phyloP scores from a whole-genome alignment of 2,113 vertebrate species.

The Carlito syrichta region DNA sequence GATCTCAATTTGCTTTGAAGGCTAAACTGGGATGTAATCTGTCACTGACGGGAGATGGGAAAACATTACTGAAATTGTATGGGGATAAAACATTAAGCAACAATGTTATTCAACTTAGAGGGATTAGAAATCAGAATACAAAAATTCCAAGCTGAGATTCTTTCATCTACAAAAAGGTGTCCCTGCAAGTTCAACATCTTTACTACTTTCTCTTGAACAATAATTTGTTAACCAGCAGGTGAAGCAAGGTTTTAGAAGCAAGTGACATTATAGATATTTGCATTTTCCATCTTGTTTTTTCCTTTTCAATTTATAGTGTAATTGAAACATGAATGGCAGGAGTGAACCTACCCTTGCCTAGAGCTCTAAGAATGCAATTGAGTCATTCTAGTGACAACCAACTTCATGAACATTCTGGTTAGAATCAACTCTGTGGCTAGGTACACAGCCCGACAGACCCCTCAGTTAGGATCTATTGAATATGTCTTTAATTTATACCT shows the following conservation, averaged over 20 bases:
- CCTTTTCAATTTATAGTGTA: not conserved
- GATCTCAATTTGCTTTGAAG: not conserved
- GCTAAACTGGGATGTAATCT: slow-evolving; percentile 14
- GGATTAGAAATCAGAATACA: not conserved
- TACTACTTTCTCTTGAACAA: slow-evolving; percentile 1
- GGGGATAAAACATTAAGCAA: not conserved
- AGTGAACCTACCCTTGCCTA: not conserved
- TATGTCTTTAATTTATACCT: not conserved
- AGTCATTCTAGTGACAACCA: not conserved
- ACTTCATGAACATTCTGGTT: not conserved
- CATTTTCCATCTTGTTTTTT: not conserved
- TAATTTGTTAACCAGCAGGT: not conserved
- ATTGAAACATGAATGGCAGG: not conserved
- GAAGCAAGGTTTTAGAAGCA: not conserved
- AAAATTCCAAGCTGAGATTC: slow-evolving; percentile 6
- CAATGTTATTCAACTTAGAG: not conserved
- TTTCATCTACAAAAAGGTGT: not conserved
- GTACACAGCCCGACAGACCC: not conserved
- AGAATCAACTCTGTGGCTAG: not conserved
- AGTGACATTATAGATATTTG: not conserved
- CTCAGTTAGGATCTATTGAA: not conserved
- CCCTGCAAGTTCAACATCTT: not conserved
- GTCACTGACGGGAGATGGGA: not conserved
- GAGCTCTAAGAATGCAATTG: not conserved
- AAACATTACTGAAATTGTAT: slow-evolving; percentile 4